phyloP scores from a whole-genome alignment of 1,140 invertebrate genomes.

The Drosophila arawakana region DNA sequence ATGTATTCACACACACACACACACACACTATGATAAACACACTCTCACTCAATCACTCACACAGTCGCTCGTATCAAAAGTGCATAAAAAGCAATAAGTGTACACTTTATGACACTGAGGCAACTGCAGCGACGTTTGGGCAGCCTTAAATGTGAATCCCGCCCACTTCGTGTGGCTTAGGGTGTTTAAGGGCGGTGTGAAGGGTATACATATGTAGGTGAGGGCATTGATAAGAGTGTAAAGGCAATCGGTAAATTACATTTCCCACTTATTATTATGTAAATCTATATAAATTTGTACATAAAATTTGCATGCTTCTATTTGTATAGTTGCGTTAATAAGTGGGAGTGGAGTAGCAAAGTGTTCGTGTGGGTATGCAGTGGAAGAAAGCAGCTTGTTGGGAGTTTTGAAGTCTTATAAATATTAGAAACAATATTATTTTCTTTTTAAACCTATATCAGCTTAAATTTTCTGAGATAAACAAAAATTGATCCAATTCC shows the following conservation, averaged over 20 bases:
- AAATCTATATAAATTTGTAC: too few species aligned
- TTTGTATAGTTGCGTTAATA: too few species aligned
- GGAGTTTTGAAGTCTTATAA: too few species aligned
- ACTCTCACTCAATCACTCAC: neutral
- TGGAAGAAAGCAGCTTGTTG: too few species aligned
- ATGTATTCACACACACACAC: conserved; percentile 58
- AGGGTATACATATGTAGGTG: conserved; percentile 14
- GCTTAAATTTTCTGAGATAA: too few species aligned
- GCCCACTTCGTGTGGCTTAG: neutral
- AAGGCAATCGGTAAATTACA: conserved; percentile 37
- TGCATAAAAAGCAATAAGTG: conserved; percentile 79
- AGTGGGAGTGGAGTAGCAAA: too few species aligned
- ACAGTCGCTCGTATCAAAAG: conserved; percentile 61
- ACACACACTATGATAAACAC: conserved; percentile 28
- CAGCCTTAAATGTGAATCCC: conserved; percentile 16
- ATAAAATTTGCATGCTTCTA: too few species aligned
- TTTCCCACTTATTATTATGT: conserved; percentile 41
- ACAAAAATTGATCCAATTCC: too few species aligned
- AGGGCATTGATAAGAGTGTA: conserved; percentile 52
- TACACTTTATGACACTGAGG: conserved; percentile 70
- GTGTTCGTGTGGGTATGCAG: too few species aligned
- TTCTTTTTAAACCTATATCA: too few species aligned
- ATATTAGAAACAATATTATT: too few species aligned
- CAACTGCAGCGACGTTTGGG: conserved; percentile 16
- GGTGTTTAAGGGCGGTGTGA: neutral